Percentiles rank a stretch among this genome's conserved stretches.
Conservation (phyloP, 35 echinoderm and acorn worm species). For the Acanthaster planci region DNA sequence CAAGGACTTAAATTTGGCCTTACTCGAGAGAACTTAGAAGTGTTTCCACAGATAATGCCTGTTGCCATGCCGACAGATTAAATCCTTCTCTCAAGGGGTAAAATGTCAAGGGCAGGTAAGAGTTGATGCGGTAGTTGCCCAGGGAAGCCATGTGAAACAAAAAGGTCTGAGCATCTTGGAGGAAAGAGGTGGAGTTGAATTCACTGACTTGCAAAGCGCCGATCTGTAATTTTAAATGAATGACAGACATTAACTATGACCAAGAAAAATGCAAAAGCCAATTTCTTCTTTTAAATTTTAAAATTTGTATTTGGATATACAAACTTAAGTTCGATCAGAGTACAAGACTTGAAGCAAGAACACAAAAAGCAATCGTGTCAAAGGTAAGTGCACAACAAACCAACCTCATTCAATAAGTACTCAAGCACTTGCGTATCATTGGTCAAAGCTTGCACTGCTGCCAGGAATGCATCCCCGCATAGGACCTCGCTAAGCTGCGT, state of each 20-base stretch:
- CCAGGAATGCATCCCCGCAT: conserved; percentile 16
- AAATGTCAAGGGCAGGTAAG: background rate
- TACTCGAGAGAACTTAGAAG: too few species aligned
- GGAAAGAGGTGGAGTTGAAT: background rate
- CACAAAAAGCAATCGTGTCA: too few species aligned
- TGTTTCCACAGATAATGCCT: too few species aligned
- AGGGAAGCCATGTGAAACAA: background rate
- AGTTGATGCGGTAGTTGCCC: background rate
- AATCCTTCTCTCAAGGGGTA: too few species aligned
- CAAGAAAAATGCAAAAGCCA: too few species aligned
- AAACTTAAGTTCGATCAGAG: too few species aligned
- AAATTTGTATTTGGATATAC: too few species aligned
- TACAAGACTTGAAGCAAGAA: too few species aligned
- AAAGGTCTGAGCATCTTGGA: background rate
- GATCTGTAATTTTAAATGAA: background rate
- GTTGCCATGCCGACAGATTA: too few species aligned
- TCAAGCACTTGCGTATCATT: background rate
- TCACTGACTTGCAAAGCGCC: background rate
- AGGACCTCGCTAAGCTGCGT: conserved; percentile 26
- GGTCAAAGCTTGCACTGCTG: background rate
- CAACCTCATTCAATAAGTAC: conserved; percentile 15
- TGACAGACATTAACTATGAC: background rate
- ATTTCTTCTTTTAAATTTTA: too few species aligned
- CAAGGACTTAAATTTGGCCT: too few species aligned
- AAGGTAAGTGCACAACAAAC: background rate